phyloP scores from a whole-genome alignment of 2,113 vertebrate genomes.

The Murina feae region DNA sequence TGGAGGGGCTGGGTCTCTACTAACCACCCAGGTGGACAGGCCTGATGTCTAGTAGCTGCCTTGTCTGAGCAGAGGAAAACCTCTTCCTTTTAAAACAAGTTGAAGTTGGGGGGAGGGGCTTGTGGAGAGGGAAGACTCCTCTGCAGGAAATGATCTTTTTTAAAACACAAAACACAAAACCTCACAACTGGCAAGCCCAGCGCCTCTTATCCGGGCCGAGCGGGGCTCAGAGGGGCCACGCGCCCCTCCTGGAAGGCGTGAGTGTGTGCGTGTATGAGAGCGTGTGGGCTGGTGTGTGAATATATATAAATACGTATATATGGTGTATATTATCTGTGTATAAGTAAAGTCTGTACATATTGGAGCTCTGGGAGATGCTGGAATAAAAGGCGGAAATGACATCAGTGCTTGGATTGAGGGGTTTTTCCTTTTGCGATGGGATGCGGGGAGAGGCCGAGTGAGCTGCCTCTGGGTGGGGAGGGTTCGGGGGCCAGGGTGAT shows the following conservation, averaged over 20 bases:
- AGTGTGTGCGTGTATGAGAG: not conserved
- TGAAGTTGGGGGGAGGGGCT: not conserved
- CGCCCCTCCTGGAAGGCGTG: not conserved
- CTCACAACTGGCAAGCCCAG: conserved; percentile 50
- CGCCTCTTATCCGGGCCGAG: not conserved
- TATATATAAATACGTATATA: conserved; percentile 72
- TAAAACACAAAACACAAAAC: conserved; percentile 37
- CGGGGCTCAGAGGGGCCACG: not conserved
- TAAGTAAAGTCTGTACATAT: conserved; percentile 85
- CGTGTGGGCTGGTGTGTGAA: conserved; percentile 71
- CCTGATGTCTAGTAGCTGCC: not conserved
- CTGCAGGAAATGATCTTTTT: conserved; percentile 47
- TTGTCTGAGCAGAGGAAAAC: not conserved
- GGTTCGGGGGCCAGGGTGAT: not conserved
- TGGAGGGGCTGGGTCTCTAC: too few species aligned
- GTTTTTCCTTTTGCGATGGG: not conserved
- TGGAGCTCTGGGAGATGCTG: conserved; percentile 66
- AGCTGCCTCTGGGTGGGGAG: rapidly evolving
- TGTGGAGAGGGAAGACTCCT: not conserved
- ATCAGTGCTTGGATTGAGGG: not conserved
- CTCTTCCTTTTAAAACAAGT: not conserved
- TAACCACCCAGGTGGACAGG: rapidly evolving
- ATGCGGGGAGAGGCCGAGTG: too few species aligned
- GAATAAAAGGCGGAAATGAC: conserved; percentile 56
- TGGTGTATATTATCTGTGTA: conserved; percentile 82